Percentiles rank a stretch among this genome's conserved stretches.
Evolutionary conservation across 1,140 invertebrate species (phyloP).

Genomic region (Leptinotarsa undecemlineata): DNA sequence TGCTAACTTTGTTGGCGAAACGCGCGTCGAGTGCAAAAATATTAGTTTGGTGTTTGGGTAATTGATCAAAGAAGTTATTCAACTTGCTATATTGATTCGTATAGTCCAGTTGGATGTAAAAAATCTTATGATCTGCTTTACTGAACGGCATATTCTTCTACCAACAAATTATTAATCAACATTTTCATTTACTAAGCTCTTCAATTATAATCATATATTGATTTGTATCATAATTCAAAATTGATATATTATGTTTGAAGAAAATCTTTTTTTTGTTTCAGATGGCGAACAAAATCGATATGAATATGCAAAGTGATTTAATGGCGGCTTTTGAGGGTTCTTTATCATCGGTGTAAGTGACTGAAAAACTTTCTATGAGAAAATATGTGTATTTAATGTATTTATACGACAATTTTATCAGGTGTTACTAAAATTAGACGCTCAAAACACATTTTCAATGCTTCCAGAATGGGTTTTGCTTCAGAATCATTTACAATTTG

Average conservation of each 20-base stretch:
- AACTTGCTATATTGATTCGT: too few species aligned
- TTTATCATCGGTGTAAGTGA: constrained; percentile 63
- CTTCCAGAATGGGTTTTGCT: constrained; percentile 37
- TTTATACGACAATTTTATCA: constrained; percentile 38
- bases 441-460: constrained; percentile 38
- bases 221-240: too few species aligned
- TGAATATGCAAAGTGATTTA: constrained; percentile 97
- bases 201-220: too few species aligned
- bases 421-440: constrained; percentile 36
- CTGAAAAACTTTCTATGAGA: constrained; percentile 14
- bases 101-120: too few species aligned
- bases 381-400: constrained; percentile 41
- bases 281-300: constrained; percentile 95
- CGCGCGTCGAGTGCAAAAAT: too few species aligned
- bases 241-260: neutral
- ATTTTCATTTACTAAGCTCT: too few species aligned
- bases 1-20: too few species aligned
- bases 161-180: too few species aligned
- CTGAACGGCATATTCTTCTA: too few species aligned
- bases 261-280: constrained; percentile 59
- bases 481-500: constrained; percentile 18
- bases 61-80: too few species aligned
- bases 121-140: too few species aligned
- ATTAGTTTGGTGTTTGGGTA: too few species aligned
- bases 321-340: constrained; percentile 97